phyloP scores from a whole-genome alignment of 2,113 vertebrate species.

The Eleginops maclovinus region DNA sequence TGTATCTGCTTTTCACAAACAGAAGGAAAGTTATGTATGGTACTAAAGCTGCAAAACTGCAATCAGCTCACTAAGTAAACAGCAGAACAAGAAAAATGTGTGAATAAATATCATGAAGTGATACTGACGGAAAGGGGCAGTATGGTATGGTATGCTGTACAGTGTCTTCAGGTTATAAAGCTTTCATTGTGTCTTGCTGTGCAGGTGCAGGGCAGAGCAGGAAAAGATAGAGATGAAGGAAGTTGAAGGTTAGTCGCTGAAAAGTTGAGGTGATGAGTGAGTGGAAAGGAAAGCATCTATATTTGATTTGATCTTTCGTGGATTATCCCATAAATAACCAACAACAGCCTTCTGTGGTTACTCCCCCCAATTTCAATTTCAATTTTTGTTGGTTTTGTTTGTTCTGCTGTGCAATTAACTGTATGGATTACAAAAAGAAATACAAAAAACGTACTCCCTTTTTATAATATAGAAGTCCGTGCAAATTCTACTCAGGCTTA shows the following conservation, averaged over 20 bases:
- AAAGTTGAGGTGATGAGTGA: background rate
- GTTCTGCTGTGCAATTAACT: background rate
- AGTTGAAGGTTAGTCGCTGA: background rate
- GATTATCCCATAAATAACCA: background rate
- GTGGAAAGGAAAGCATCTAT: background rate
- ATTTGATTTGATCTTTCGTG: background rate
- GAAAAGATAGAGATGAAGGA: background rate
- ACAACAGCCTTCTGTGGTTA: background rate
- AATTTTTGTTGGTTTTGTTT: background rate
- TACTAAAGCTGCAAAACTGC: constrained; percentile 6
- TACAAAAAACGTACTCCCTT: background rate
- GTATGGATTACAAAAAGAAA: background rate
- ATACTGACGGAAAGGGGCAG: background rate
- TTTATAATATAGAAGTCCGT: no score
- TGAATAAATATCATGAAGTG: constrained; percentile 28
- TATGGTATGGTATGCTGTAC: no score
- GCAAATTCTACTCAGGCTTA: no score
- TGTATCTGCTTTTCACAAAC: constrained; percentile 38
- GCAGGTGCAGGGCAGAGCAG: constrained; percentile 28
- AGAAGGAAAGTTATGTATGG: constrained; percentile 11
- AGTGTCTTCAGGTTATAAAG: constrained; percentile 17
- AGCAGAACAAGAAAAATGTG: constrained; percentile 1
- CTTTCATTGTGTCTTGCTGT: constrained; percentile 23
- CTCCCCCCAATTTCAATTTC: no score
- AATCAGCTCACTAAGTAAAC: constrained; percentile 31